Percentiles rank a stretch among this genome's conserved stretches.
phyloP scores from a whole-genome alignment of 2,113 vertebrate species.

The Egretta garzetta region DNA sequence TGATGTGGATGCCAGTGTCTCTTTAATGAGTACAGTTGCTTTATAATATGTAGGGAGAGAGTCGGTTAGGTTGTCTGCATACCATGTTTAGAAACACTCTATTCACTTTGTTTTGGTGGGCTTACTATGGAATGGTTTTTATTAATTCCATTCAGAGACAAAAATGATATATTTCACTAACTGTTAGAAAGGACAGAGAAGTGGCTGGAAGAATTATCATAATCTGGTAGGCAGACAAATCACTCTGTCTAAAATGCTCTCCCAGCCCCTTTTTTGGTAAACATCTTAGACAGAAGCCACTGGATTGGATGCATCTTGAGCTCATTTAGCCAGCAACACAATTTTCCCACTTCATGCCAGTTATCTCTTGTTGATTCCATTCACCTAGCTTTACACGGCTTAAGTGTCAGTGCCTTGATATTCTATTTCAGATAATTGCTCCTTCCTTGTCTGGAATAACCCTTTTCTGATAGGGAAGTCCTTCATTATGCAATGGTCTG shows the following conservation, averaged over 20 bases:
- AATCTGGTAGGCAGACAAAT: conserved; percentile 67
- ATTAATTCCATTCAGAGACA: conserved; percentile 26
- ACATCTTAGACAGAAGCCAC: not conserved
- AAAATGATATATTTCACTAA: conserved; percentile 14
- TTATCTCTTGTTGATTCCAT: not conserved
- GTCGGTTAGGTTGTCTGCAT: not conserved
- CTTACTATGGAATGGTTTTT: not conserved
- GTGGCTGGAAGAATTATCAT: conserved; percentile 46
- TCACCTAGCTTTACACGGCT: conserved; percentile 1
- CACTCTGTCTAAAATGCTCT: conserved; percentile 10
- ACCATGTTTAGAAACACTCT: not conserved
- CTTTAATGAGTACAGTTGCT: not conserved
- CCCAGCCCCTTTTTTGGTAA: conserved; percentile 17
- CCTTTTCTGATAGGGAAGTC: not conserved
- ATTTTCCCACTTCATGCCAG: not conserved
- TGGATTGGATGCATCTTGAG: conserved; percentile 36
- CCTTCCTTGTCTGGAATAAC: not conserved
- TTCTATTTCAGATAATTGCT: not conserved
- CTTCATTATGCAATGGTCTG: not conserved
- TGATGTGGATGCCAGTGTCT: not conserved
- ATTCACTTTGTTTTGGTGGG: not conserved
- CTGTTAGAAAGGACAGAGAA: not conserved
- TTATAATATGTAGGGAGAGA: not conserved
- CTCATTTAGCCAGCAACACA: conserved; percentile 19
- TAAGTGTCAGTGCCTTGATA: not conserved